Base-by-base conservation (phyloP, 2,797 vertebrate species). In the Galago senegalensis region DNA sequence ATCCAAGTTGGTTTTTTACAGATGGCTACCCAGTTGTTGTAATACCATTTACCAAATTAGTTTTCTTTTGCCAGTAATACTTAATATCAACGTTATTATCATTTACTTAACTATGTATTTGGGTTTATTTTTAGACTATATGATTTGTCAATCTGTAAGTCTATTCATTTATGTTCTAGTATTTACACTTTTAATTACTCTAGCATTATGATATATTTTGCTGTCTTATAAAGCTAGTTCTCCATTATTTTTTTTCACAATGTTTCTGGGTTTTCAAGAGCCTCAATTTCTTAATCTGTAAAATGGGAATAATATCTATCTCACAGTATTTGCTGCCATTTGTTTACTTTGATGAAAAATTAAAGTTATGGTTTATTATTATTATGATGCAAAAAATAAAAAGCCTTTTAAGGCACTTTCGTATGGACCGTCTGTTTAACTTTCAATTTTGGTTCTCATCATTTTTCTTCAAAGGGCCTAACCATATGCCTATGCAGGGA, bases 401-500 rank as follows among this genome's bases (percentile, higher is more conserved):
- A 69, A 43, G 16, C 2, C 56, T 53, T 46, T 69, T 20, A 49
- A 76, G 46, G n/a, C 76, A 63, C 43, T 80, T 97, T 69, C 56
- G 1, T 81, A 53, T 43, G 92, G 61, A 82, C 13, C 40, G 40
- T 91, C 60, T 85, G n/a, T 94, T 92, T 95, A 91, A 96, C 91
- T 73, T 94, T 95, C 16, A 27, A 56, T 95, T 93, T 96, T 95
- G 67, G 11, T 95, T 92, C 73, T 96, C 81, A 87, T 97, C 60
- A 49, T 92, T 98, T 97, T 61, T 98, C 73, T 98, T 98, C 97
- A 77, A 98, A 99, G 99, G 99, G 79, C 99, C 99, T 77, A 99
- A 99, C 98, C 99, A 99, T 97, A 99, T 99, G 99, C 99, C 99
- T 98, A 99, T 99, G 99, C 99, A 99, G 98, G 99, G 99, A 98